Base-by-base conservation (phyloP, 2,113 vertebrate species). In the Ameiurus melas region DNA sequence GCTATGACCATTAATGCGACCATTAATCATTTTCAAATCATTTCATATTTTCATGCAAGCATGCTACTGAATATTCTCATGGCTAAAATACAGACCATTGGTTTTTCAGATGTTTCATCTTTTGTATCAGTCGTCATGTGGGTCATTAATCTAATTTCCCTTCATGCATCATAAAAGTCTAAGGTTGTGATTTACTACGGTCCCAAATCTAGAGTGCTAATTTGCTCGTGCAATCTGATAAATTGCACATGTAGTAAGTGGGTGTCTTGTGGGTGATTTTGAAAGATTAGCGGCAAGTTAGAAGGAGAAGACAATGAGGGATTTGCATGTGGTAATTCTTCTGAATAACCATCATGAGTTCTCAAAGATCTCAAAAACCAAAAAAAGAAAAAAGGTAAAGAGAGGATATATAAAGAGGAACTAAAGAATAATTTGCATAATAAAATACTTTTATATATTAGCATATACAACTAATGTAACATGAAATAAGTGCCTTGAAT, bases 101-200 rank as follows among this genome's bases (percentile, higher is more conserved):
- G 3, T 4, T 43, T 22, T 85, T 75, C 36, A 36, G 27, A 20
- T 62, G 55, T 57, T 77, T 60, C 25, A n/a, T 19, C 17, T 64
- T 86, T 78, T 86, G 66, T 9, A 64, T 62, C 39, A 78, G 85
- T 86, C 43, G 1, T 20, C 58, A 86, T 86, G 43, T 51, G 43
- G 43, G 22, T 78, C 75, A 78, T 78, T 78, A 25, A 78, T 86
- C 39, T 62, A 36, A 78, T 62, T 78, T 62, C 71, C 57, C n/a
- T 51, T 62, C 47, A 51, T 86, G 16, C 36, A 62, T 62, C 25
- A 64, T 55, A 73, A 57, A 78, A n/a, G 60, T 80, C n/a, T 55
- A 5, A 51, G 17, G 47, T 14, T 17, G 25, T 79, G 77, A 79
- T 79, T 79, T 55, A 79, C 51, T 16, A 30, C 14, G 5, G 30